These are phyloP conservation scores for Xiphophorus birchmanni DNA, from an alignment of 2,797 vertebrate species.

Conservation along the genomic window DNA sequence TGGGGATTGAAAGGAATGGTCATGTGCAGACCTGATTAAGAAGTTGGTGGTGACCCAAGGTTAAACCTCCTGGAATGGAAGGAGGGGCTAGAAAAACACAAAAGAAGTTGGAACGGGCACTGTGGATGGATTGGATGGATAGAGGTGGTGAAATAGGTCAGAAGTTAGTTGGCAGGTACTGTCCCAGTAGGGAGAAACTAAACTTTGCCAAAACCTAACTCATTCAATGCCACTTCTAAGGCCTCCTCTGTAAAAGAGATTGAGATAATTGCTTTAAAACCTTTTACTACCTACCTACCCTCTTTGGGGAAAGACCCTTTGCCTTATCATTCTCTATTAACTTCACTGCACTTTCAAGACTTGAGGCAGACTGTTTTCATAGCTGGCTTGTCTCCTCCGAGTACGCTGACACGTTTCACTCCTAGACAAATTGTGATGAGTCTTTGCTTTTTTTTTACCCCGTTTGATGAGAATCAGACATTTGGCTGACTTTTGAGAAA, in stretches of 20 bases:
- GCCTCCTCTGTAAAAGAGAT: conserved; percentile 13
- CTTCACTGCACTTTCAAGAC: conserved; percentile 54
- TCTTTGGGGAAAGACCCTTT: conserved; percentile 58
- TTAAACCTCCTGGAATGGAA: conserved; percentile 69
- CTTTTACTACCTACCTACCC: conserved; percentile 44
- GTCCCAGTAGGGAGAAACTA: conserved; percentile 44
- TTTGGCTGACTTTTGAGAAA: conserved; percentile 62
- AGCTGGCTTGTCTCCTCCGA: conserved; percentile 71
- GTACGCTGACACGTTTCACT: conserved; percentile 66
- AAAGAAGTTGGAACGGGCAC: conserved; percentile 39
- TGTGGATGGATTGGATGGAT: conserved; percentile 32
- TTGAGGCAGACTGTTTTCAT: conserved; percentile 69
- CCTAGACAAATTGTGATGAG: conserved; percentile 68
- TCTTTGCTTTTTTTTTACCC: conserved; percentile 40
- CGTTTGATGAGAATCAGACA: conserved; percentile 68
- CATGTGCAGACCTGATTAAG: conserved; percentile 82
- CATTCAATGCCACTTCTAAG: not conserved
- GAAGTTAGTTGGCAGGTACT: conserved; percentile 38
- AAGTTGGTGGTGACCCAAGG: conserved; percentile 73
- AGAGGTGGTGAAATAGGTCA: conserved; percentile 65
- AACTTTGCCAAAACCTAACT: conserved; percentile 52
- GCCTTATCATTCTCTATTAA: conserved; percentile 70
- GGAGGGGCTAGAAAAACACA: conserved; percentile 39
- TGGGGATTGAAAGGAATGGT: conserved; percentile 73
- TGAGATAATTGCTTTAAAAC: conserved; percentile 46